Base-by-base conservation (phyloP, 2,797 vertebrate genomes). In the Diceros bicornis region DNA sequence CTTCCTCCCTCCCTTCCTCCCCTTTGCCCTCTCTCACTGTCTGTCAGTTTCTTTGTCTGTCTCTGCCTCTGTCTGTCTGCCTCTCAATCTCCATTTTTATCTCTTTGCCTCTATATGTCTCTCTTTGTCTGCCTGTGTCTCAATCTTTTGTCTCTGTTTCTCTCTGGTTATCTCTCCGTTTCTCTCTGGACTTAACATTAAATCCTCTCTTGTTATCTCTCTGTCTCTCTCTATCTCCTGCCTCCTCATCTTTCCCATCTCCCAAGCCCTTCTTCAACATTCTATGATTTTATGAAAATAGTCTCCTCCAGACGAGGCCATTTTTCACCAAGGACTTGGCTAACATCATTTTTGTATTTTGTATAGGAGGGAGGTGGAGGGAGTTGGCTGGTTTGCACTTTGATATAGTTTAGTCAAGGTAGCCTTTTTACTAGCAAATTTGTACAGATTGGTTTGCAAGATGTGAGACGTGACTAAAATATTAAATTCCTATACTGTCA, bases 381-480 rank as follows among this genome's bases (percentile, higher is more conserved):
- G 34, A 61, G 29, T 84, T 10, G 81, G 34, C 55, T 17, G 47
- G 0, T 75, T 14, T 3, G 84, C 1, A 5, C 18, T 1, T 83
- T 37, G 27, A 0, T 74, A 0, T 18, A 44, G 83, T 75, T 90
- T 12, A 93, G 87, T 64, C 47, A 81, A 97, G 59, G 94, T 41
- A 92, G 93, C 82, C 55, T 86, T 94, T 61, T 97, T 52, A 87
- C 29, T 92, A 96, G 96, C 82, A 25, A 62, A 96, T 96, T 82
- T 59, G 6, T 84, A n/a, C 93, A 41, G 44, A 87, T 91, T 95
- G 93, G 96, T 89, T 78, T 91, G 97, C 29, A 7, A 84, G 96
- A 96, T 97, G 96, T 69, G 81, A 34, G 97, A 94, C 96, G 18
- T 47, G 90, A 86, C 92, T 85, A 17, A 97, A 98, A 86, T 41